Evolutionary conservation across 1,140 invertebrate genomes (phyloP).

Genomic region (Zophobas morio): DNA sequence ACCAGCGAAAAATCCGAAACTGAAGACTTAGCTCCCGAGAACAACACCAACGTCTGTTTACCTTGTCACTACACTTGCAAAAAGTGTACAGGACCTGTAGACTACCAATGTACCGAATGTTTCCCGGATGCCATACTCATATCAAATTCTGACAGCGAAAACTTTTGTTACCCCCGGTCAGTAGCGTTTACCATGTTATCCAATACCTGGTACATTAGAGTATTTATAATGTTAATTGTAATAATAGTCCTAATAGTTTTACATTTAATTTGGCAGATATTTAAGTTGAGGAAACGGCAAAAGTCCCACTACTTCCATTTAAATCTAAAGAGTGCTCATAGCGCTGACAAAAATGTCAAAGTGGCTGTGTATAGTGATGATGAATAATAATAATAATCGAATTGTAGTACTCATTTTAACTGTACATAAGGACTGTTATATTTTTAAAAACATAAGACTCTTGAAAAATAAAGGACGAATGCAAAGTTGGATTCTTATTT

Average conservation of each 20-base stretch:
- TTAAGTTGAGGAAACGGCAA: slow-evolving; percentile 25
- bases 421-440: slow-evolving; percentile 35
- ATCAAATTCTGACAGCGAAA: slow-evolving; percentile 57
- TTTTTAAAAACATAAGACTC: not conserved
- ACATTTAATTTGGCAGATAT: slow-evolving; percentile 48
- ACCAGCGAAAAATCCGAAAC: not conserved
- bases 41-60: slow-evolving; percentile 57
- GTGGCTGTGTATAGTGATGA: slow-evolving; percentile 49
- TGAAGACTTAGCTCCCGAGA: slow-evolving; percentile 27
- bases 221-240: slow-evolving; percentile 60
- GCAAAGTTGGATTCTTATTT: too few relatives aligned
- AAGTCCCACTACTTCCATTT: slow-evolving; percentile 6
- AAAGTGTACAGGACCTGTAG: slow-evolving; percentile 71
- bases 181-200: slow-evolving; percentile 61
- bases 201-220: slow-evolving; percentile 63
- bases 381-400: slow-evolving; percentile 19
- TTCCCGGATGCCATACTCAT: slow-evolving; percentile 69
- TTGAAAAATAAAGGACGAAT: not conserved
- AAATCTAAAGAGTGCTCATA: slow-evolving; percentile 14
- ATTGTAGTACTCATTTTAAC: slow-evolving; percentile 2
- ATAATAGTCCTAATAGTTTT: slow-evolving; percentile 50
- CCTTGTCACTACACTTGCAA: slow-evolving; percentile 75
- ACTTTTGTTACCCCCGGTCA: slow-evolving; percentile 66
- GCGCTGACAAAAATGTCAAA: slow-evolving; percentile 43
- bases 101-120: slow-evolving; percentile 73